Evolutionary conservation across 2,888 invertebrate species (phyloP).

Genomic region (Leptinotarsa haldemani): DNA sequence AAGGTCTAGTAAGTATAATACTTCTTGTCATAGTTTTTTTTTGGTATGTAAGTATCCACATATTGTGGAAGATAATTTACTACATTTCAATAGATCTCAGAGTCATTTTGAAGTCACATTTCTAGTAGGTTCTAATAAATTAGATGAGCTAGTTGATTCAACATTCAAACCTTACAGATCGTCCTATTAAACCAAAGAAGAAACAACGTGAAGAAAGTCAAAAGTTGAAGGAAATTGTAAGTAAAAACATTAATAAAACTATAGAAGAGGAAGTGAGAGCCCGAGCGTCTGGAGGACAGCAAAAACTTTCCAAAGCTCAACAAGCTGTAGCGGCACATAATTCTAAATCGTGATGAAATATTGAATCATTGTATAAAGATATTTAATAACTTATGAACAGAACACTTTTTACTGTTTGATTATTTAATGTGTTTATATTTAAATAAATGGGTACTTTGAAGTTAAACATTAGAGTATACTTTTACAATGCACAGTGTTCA

Average conservation of each 20-base stretch:
- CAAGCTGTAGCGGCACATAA: constrained; percentile 66
- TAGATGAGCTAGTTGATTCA: neutral
- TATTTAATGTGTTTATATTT: too few species aligned
- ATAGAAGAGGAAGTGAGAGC: constrained; percentile 76
- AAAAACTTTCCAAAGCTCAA: constrained; percentile 68
- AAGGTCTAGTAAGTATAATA: constrained; percentile 69
- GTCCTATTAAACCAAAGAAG: constrained; percentile 76
- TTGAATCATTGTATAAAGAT: neutral
- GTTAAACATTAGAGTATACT: too few species aligned
- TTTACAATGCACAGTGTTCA: too few species aligned
- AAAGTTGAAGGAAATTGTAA: constrained; percentile 75
- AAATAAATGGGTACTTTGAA: too few species aligned
- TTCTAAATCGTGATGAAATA: constrained; percentile 37
- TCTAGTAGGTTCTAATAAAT: too few species aligned
- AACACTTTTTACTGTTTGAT: too few species aligned
- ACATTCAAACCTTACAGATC: constrained; percentile 64
- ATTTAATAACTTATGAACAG: neutral
- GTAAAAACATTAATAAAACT: constrained; percentile 77
- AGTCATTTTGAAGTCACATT: too few species aligned
- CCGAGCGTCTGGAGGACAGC: constrained; percentile 66
- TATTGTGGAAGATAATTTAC: too few species aligned
- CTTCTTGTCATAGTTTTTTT: too few species aligned
- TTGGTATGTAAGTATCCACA: too few species aligned
- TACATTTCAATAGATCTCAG: too few species aligned
- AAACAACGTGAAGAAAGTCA: constrained; percentile 69